phyloP scores from a whole-genome alignment of 1,140 invertebrate species.

The Aporrectodea caliginosa region DNA sequence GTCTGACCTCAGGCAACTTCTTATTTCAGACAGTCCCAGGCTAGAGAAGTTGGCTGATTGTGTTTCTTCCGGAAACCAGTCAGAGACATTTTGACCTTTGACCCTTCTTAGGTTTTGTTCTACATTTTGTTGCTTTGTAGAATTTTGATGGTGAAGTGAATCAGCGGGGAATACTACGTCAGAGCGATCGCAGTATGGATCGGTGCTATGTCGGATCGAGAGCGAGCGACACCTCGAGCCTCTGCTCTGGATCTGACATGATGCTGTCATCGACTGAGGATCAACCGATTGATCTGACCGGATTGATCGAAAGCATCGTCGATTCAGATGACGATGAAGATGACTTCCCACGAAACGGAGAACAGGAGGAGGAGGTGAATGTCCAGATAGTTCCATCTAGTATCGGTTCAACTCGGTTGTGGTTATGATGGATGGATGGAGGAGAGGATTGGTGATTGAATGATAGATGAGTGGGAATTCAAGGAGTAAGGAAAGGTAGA shows the following conservation, averaged over 20 bases:
- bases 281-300: constrained; percentile 10
- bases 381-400: no score
- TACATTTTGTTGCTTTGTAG: not conserved
- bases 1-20: no score
- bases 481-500: no score
- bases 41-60: no score
- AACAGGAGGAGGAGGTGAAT: not conserved
- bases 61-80: no score
- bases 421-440: no score
- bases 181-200: not conserved
- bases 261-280: constrained; percentile 13
- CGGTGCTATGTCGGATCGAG: not conserved
- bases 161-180: not conserved
- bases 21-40: no score
- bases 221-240: not conserved
- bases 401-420: no score
- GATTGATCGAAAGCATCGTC: constrained; percentile 14
- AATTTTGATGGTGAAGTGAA: not conserved
- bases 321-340: constrained; percentile 17
- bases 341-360: not conserved
- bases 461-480: no score
- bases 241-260: constrained; percentile 5
- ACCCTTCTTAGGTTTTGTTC: no score
- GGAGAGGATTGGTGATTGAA: no score
- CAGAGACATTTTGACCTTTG: no score